Evolutionary conservation across 2,888 invertebrate species (phyloP), one percentile per base, ranked within the genome.

Genomic region (Dorcus hopei): DNA sequence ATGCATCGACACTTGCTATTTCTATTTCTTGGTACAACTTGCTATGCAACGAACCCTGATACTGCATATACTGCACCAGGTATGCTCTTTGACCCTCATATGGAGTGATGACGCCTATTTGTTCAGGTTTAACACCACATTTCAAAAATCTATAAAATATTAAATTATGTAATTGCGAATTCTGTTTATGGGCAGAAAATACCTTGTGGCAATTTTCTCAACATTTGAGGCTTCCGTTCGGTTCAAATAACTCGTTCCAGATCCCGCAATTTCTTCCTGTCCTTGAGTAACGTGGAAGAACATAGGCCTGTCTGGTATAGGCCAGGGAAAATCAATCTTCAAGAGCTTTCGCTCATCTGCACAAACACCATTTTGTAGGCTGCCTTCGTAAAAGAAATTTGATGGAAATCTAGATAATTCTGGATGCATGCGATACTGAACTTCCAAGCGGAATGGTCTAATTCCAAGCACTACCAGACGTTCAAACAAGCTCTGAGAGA

Each of bases 351-450:
- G 83, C 73, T 99, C 98, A 72, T 95, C 97, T 2, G 97, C 93
- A 68, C 97, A 96, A 1, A 99, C 98, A 1, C 99, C 99, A 77
- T 99, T 99, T 77, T 99, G 99, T 50, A 99, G 83, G 3, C 96
- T 96, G 0, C 99, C 98, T 76, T 99, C 99, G 74, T 99, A 99
- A 80, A 99, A 99, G 80, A 98, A 97, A 79, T 99, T 98, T 0
- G 97, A 98, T 0, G 99, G 99, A 77, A 99, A 99, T 58, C 95
- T 88, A 0, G 96, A 95, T 7, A 99, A 82, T 72, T 96, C 95
- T 0, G 99, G 99, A 75, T 99, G 99, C 99, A 99, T 99, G 52
- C 99, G 89, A 77, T 99, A 99, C 75, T 99, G 99, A 0, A 96
- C 95, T 77, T 98, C 97, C 42, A 99, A 83, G 0, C 98, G 88